phyloP scores from a whole-genome alignment of 2,797 vertebrate species.

The Myoxocephalus aenaeus region DNA sequence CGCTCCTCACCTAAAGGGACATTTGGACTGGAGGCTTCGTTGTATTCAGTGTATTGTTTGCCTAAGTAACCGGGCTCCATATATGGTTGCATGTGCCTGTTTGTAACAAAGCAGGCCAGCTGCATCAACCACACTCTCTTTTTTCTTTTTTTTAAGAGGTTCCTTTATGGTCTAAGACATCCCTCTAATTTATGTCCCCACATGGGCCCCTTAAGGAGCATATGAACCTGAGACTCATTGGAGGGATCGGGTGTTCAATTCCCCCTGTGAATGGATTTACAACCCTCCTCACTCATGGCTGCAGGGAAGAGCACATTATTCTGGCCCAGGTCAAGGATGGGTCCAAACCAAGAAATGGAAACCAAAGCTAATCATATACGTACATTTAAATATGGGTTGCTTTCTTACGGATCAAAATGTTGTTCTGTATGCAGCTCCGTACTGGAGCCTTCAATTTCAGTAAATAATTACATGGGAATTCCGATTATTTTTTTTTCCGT shows the following conservation, averaged over 20 bases:
- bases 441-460: not conserved
- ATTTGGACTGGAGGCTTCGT: constrained; percentile 9
- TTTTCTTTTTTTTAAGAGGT: constrained; percentile 62
- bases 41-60: constrained; percentile 43
- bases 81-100: constrained; percentile 63
- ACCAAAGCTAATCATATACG: not conserved
- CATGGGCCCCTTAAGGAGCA: constrained; percentile 70
- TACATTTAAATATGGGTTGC: not conserved
- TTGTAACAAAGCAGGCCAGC: constrained; percentile 68
- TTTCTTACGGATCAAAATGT: not conserved
- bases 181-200: constrained; percentile 78
- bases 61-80: constrained; percentile 50
- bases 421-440: not conserved
- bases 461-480: not conserved
- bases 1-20: constrained; percentile 3
- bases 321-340: constrained; percentile 51
- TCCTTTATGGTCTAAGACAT: constrained; percentile 74
- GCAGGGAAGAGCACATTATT: constrained; percentile 45
- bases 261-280: constrained; percentile 55
- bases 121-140: constrained; percentile 65
- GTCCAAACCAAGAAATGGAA: constrained; percentile 9
- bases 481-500: not conserved
- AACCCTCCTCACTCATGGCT: constrained; percentile 48
- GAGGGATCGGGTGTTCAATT: constrained; percentile 54
- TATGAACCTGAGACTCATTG: constrained; percentile 68